phyloP scores from a whole-genome alignment of 2,113 vertebrate species.

The Pongo abelii region DNA sequence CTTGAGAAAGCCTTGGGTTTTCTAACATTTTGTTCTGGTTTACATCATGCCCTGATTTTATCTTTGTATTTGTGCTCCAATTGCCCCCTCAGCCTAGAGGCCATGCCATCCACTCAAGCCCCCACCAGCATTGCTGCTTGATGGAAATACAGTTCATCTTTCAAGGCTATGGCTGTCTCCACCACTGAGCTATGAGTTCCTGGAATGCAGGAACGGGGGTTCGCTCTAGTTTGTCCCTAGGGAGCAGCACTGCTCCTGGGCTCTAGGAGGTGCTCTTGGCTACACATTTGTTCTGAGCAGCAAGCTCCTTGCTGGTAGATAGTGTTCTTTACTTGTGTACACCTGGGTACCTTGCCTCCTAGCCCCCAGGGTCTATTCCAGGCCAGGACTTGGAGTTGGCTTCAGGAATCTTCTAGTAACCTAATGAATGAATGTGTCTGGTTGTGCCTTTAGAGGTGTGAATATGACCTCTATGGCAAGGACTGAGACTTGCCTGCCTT shows the following conservation, averaged over 20 bases:
- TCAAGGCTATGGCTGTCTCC: not conserved
- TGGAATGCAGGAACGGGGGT: not conserved
- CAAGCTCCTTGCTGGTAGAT: not conserved
- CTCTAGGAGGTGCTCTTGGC: not conserved
- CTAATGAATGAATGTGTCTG: not conserved
- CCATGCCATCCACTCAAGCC: not conserved
- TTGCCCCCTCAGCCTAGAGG: not conserved
- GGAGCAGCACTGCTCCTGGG: not conserved
- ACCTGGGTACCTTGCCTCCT: not conserved
- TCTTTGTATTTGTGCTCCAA: not conserved
- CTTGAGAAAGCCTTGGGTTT: not conserved
- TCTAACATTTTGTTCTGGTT: not conserved
- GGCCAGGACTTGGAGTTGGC: not conserved
- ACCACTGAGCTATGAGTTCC: not conserved
- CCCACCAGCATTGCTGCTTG: not conserved
- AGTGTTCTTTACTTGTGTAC: not conserved
- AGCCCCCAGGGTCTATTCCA: not conserved
- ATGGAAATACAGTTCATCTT: constrained; percentile 15
- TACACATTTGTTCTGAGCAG: not conserved
- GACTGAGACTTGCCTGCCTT: not conserved
- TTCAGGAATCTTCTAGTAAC: not conserved
- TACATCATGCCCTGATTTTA: not conserved
- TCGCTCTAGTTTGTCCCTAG: not conserved
- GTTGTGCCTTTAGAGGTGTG: not conserved
- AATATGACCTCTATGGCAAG: not conserved